Evolutionary conservation across 2,797 vertebrate species (phyloP), one percentile per base, ranked within the genome.

Genomic region (Manis crassicaudata): DNA sequence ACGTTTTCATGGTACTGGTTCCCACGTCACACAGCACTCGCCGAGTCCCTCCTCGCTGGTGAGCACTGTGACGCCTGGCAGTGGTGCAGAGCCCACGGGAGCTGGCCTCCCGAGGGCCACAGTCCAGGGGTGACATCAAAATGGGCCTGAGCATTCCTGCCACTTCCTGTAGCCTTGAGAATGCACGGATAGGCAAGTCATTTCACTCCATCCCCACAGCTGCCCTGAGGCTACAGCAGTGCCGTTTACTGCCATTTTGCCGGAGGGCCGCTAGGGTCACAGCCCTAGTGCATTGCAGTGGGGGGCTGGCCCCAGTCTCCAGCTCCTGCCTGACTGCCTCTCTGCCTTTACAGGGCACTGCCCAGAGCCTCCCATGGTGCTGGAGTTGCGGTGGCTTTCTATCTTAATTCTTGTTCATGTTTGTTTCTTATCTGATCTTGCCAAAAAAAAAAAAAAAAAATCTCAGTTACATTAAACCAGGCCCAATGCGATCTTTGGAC

Each of bases 51-150:
- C 81, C 20, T 92, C 4, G 2, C 16, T 58, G 85, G 60, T 46
- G 17, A 14, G 23, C 21, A 21, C 25, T 0, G 60, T 7, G n/a
- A 14, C 23, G 10, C 70, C 37, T 21, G 0, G 0, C 40, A 2
- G 46, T 25, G 14, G 35, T 84, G 40, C 0, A 17, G n/a, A 67
- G 52, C 60, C 56, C 4, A 3, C 18, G 5, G 87, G 25, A 86
- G 27, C 83, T 9, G 58, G 79, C 23, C 21, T 35, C 58, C 35
- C 43, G 0, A 4, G 35, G 88, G 35, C 23, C 54, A 3, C 7
- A 10, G 85, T 20, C 29, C 81, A 60, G 37, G 21, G 23, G 14
- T 9, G 37, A 40, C 21, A 35, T 67, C 54, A 73, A 3, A 40
- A 62, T 0, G 1, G 18, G 17, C 20, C 35, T 18, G 56, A 54